Base-by-base conservation (phyloP, 2,888 invertebrate genomes). In the Mythimna lalbum region DNA sequence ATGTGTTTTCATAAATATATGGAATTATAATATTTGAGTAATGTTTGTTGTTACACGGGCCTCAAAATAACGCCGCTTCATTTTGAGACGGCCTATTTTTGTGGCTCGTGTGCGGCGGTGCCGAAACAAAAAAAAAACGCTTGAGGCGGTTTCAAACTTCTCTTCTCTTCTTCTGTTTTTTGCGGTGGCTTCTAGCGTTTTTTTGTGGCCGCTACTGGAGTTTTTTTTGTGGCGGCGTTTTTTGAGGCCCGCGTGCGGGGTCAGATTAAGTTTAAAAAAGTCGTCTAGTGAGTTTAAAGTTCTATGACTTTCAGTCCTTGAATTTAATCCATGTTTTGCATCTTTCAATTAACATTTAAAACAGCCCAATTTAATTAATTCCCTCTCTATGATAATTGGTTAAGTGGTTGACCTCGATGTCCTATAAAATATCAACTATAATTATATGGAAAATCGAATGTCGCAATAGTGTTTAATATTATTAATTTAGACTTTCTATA, bases 391-490 rank as follows among this genome's bases (percentile, higher is more conserved):
- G 60, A 2, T 76, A 52, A 67, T 64, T n/a, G 23, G 27, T 43
- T 14, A 47, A 49, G 63, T 50, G 21, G 60, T 65, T 69, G 60
- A 66, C 69, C 78, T 78, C 56, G 60, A 43, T 53, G 36, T 27
- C 23, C 50, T 21, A 60, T 61, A 56, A 66, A 61, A 60, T 36
- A 55, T 19, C 43, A 61, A 31, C 36, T n/a, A 43, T 60, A 57
- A 49, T 50, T 27, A 27, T 56, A 67, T 64, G 66, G 52, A 33
- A 64, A 77, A 77, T 49, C 31, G 7, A 69, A 64, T 71, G 52
- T 67, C 63, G n/a, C 49, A 67, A 63, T 33, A 43, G 19, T 31
- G 5, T 52, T 49, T 21, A 66, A 55, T 63, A 53, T 66, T 59
- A 70, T 50, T 60, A 52, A 63, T 52, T 67, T 66, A n/a, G 23